Conservation (phyloP, 2,888 invertebrate genomes). For the Campopleginae sp. region DNA sequence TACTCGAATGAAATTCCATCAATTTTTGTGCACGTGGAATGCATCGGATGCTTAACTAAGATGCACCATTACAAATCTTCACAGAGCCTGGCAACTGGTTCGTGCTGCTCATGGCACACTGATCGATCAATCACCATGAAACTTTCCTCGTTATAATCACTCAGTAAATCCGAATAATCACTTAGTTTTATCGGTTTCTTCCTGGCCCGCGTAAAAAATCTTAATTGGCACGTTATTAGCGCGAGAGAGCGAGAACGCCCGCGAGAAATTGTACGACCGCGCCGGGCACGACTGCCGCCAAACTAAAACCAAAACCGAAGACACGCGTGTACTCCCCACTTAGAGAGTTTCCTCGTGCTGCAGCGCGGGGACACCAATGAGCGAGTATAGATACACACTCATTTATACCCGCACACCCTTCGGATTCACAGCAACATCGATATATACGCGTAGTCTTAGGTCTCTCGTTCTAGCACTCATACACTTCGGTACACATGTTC, state of each 20-base stretch:
- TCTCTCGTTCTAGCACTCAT: constrained; percentile 46
- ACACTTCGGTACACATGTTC: constrained; percentile 46
- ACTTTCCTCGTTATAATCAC: not conserved
- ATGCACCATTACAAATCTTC: not conserved
- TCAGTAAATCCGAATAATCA: not conserved
- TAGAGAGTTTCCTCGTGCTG: constrained; percentile 64
- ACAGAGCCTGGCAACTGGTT: not conserved
- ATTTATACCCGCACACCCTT: constrained; percentile 59
- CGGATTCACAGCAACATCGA: constrained; percentile 4
- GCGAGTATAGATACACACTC: constrained; percentile 48
- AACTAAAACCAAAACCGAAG: constrained; percentile 83
- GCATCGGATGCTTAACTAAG: not conserved
- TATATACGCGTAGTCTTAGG: constrained; percentile 15
- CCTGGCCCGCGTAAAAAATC: not conserved
- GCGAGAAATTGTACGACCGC: constrained; percentile 50
- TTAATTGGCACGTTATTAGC: not conserved
- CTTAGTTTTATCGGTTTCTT: not conserved
- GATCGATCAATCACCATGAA: not conserved
- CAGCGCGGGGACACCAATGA: constrained; percentile 54
- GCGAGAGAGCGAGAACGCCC: constrained; percentile 10
- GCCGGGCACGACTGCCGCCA: constrained; percentile 72
- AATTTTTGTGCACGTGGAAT: not conserved
- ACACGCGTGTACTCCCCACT: constrained; percentile 81
- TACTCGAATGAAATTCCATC: not conserved
- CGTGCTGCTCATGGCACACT: not conserved